Conservation (phyloP, 2,113 vertebrate species). For the Numida meleagris region DNA sequence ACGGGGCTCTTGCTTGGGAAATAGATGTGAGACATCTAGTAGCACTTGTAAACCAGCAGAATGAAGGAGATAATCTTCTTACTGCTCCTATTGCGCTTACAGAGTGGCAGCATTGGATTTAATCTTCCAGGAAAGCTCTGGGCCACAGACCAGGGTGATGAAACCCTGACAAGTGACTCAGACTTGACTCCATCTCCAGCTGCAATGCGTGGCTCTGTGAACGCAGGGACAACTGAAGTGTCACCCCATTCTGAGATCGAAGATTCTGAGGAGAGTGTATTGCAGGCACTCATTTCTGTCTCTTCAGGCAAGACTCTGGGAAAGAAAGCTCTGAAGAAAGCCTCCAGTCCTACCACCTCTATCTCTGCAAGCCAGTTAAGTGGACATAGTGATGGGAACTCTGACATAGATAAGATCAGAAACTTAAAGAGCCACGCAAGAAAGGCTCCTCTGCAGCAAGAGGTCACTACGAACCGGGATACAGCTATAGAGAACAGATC, state of each 20-base stretch:
- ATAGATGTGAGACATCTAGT: background rate
- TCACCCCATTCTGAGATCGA: background rate
- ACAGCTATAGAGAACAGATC: background rate
- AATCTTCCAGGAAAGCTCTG: background rate
- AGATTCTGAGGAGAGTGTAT: background rate
- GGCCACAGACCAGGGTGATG: background rate
- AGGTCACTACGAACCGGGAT: background rate
- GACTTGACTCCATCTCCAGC: background rate
- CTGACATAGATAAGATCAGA: background rate
- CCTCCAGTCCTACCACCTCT: background rate
- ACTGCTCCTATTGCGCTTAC: conserved; percentile 56
- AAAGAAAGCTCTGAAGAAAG: background rate
- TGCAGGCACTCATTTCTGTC: background rate
- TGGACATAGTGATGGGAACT: background rate
- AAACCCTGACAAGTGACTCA: background rate
- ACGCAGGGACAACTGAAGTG: accelerated
- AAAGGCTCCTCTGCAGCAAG: background rate
- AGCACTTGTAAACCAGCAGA: background rate
- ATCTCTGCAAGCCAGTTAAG: background rate
- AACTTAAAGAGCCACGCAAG: conserved; percentile 21
- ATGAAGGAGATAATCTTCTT: conserved; percentile 63
- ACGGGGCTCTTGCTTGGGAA: background rate
- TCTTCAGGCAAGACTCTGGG: background rate
- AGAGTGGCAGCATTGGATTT: conserved; percentile 15
- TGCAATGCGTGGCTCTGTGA: background rate